Evolutionary conservation across 2,113 vertebrate species (phyloP).

Genomic region (Passer domesticus): DNA sequence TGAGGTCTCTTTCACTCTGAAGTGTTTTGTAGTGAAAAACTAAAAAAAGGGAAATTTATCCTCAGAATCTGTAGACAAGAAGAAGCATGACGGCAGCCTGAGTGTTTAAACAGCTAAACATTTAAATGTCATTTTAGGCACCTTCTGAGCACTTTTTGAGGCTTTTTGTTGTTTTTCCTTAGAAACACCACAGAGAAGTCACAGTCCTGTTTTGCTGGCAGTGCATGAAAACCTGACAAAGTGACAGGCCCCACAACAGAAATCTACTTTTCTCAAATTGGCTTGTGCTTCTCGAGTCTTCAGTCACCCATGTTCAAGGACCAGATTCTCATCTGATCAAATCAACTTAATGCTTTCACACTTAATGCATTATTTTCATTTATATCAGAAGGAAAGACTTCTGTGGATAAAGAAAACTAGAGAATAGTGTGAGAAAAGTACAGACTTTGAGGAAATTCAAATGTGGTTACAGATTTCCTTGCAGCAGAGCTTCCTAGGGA

Average conservation of each 20-base stretch:
- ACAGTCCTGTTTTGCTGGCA: not conserved
- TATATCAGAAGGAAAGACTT: not conserved
- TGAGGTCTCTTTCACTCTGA: not conserved
- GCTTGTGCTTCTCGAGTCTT: not conserved
- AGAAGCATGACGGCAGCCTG: not conserved
- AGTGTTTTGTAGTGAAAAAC: not conserved
- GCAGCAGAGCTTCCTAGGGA: not conserved
- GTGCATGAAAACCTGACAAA: not conserved
- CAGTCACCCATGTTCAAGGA: not conserved
- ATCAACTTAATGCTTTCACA: not conserved
- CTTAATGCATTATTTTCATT: not conserved
- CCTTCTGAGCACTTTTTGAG: not conserved
- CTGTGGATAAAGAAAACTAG: not conserved
- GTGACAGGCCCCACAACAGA: not conserved
- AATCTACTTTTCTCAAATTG: not conserved
- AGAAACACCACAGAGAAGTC: not conserved
- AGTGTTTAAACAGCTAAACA: not conserved
- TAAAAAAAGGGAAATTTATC: not conserved
- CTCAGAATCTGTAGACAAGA: not conserved
- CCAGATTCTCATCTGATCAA: not conserved
- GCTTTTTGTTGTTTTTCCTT: not conserved
- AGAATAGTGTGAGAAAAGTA: rapidly evolving
- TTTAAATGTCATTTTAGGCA: not conserved
- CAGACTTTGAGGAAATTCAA: not conserved
- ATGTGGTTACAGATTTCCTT: not conserved